These are phyloP conservation scores for Rhagonycha lutea DNA, from an alignment of 2,888 invertebrate species.

Conservation along the genomic window DNA sequence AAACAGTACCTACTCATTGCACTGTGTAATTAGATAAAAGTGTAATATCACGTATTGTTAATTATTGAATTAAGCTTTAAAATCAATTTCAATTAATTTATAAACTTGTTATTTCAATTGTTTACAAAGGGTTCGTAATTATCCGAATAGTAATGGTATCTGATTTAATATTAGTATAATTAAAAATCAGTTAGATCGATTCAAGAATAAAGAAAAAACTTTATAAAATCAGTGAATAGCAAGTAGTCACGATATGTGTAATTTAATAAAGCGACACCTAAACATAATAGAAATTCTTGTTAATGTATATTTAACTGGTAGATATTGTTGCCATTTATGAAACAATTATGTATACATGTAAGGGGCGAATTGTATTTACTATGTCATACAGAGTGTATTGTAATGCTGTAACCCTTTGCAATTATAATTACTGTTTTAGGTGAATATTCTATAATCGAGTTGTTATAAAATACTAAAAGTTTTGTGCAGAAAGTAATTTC, in stretches of 20 bases:
- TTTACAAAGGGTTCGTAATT: not conserved
- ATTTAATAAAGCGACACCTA: not conserved
- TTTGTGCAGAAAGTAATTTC: not conserved
- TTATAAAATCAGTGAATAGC: not conserved
- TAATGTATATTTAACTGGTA: constrained; percentile 7
- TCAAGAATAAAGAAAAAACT: not conserved
- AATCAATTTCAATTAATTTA: not conserved
- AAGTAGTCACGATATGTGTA: not conserved
- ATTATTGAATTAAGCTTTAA: not conserved
- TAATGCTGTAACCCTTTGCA: not conserved
- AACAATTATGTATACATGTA: constrained; percentile 7
- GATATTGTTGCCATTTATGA: constrained; percentile 7
- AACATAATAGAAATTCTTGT: not conserved
- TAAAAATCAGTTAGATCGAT: not conserved
- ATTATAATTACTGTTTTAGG: not conserved
- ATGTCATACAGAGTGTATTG: not conserved
- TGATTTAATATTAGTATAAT: not conserved
- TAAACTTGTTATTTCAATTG: not conserved
- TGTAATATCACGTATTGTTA: not conserved
- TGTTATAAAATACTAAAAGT: not conserved
- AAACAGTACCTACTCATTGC: not conserved
- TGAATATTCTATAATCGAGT: not conserved
- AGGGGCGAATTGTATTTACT: not conserved
- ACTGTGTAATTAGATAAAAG: not conserved
- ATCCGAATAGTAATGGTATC: not conserved